Evolutionary conservation across 1,140 invertebrate genomes (phyloP), one percentile per base, ranked within the genome.

Genomic region (Drosophila teissieri): DNA sequence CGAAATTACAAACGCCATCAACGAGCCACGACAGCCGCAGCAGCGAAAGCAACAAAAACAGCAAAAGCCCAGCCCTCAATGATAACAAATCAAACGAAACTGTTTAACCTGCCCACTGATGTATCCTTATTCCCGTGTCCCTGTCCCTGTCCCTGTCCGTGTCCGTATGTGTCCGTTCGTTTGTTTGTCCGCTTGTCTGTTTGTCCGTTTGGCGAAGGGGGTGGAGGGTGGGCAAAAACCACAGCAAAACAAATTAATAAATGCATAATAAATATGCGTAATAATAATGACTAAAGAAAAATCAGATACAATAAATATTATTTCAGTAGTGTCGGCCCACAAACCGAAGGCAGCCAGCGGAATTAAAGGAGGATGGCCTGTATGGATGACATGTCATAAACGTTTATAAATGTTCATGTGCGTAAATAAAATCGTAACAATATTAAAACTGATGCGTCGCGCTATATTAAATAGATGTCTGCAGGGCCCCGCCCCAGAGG

Each of bases 211-310:
- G 31, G 8, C 17, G 7, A 10, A 4, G 40, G 15, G 8, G 3
- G 3, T 1, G 40, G 8, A 4, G 4, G 3, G 17, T 3, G 8
- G 17, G 17, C 2, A 42, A 42, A 85, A 84, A 73, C 78, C 82
- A 63, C 83, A 86, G 74, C 75, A 86, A 86, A 86, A 86, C 82
- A 86, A 86, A 86, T 86, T 86, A 86, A 86, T 86, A 86, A 86
- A 86, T 86, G 78, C 84, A 86, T 85, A 80, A 86, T 86, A 86
- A 86, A 86, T 86, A 78, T 88, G 78, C 83, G 82, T 73, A 75
- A 82, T 82, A 86, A 86, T 88, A 86, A 86, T 86, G 83, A 88
- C 83, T 88, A 86, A 82, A 86, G 83, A 86, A 88, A 86, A 88
- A 88, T 86, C 82, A 82, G 78, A 86, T 86, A 86, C 82, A 88